Conservation (phyloP, 2,113 vertebrate genomes). For the Caloenas nicobarica region DNA sequence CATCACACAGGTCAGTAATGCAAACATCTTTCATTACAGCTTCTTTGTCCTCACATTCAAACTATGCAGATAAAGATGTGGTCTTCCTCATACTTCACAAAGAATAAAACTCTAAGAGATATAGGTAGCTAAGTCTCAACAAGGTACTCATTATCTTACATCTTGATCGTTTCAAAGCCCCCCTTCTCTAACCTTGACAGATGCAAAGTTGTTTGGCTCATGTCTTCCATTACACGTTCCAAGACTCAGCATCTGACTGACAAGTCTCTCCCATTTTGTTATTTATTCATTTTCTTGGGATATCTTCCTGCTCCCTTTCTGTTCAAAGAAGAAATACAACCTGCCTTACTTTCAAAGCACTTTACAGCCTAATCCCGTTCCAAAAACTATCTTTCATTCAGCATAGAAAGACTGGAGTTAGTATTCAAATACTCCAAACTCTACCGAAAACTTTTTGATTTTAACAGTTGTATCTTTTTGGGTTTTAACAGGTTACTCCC, state of each 20-base stretch:
- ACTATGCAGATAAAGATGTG: not conserved
- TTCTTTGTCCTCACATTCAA: not conserved
- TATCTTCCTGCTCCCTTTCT: not conserved
- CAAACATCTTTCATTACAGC: not conserved
- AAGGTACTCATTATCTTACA: not conserved
- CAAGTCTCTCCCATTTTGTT: not conserved
- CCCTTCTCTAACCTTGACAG: not conserved
- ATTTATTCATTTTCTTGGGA: not conserved
- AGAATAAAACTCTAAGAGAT: not conserved
- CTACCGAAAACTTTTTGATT: not conserved
- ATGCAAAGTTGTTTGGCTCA: not conserved
- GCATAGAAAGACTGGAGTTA: not conserved
- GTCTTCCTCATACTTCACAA: not conserved
- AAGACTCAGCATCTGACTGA: not conserved
- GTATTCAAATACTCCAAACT: not conserved
- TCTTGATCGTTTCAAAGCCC: rapidly evolving
- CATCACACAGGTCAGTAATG: not conserved
- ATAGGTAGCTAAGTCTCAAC: not conserved
- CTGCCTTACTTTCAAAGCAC: not conserved
- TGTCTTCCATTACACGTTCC: not conserved
- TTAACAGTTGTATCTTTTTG: not conserved
- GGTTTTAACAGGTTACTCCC: not conserved
- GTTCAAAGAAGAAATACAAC: not conserved
- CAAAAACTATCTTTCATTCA: not conserved
- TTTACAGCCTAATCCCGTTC: not conserved